Evolutionary conservation across 2,797 vertebrate species (phyloP), one percentile per base, ranked within the genome.

Genomic region (Phataginus tetradactyla): DNA sequence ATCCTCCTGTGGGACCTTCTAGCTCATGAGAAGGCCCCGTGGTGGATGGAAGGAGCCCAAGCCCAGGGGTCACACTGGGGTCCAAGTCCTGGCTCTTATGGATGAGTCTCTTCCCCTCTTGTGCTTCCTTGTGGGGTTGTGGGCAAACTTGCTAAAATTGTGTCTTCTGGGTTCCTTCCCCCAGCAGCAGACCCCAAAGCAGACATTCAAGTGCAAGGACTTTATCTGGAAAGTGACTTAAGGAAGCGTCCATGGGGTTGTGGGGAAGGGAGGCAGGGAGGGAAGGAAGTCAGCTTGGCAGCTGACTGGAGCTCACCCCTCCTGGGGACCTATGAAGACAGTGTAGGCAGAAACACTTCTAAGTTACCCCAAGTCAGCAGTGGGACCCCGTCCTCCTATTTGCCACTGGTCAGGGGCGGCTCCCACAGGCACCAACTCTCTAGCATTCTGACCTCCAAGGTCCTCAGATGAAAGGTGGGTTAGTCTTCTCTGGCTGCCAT

Each of bases 121-220:
- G 25, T 10, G n/a, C 81, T 71, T 55, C 68, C 61, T 55, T n/a
- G 18, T 39, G 49, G 49, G 55, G 49, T 11, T 27, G 4, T 0
- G 9, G 45, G 32, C 0, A 8, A 29, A 18, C 32, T 53, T 23
- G 49, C 17, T 2, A 51, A 51, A 1, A 10, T 0, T 5, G 1
- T 11, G 1, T 71, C 53, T 57, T 88, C 49, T 49, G 3, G 5
- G 27, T 78, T 69, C 32, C 75, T 51, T 68, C 59, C 83, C 20
- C 57, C n/a, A n/a, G 53, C 27, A 14, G 39, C 69, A 88, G 61
- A 69, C 13, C 23, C 49, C 29, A 64, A 80, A 53, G 37, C 49
- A 6, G 42, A 92, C 91, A 55, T n/a, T 20, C 59, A 42, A 49
- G 42, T 9, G n/a, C n/a, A 68, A 42, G 32, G 1, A 15, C 74